Conservation (phyloP, 2,797 vertebrate genomes). For the Pachyuromys duprasi region DNA sequence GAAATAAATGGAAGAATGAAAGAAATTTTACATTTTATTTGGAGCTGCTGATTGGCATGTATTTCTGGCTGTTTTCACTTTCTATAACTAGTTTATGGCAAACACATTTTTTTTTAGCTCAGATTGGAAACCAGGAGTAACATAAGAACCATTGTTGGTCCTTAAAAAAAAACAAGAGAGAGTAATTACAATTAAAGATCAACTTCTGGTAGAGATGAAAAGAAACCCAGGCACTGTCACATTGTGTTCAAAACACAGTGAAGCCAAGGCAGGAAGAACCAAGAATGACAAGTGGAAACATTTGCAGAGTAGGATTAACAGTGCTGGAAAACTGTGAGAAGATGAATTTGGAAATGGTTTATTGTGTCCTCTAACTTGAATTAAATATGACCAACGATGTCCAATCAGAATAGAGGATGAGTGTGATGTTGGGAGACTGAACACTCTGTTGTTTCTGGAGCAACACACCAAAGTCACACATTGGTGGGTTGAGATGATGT, state of each 20-base stretch:
- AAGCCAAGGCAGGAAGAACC: background rate
- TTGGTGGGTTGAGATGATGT: background rate
- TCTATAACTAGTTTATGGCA: background rate
- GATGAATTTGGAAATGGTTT: background rate
- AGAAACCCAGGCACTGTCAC: background rate
- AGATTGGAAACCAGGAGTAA: background rate
- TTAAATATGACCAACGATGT: background rate
- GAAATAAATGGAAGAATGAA: background rate
- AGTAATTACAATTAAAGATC: background rate
- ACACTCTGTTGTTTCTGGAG: background rate
- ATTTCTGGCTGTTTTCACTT: background rate
- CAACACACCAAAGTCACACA: background rate
- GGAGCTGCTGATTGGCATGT: background rate
- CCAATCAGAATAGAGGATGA: background rate
- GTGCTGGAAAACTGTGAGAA: background rate
- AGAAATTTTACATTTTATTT: background rate
- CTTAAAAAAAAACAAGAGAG: background rate
- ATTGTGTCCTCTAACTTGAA: background rate
- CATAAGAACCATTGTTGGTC: background rate
- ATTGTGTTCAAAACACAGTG: background rate
- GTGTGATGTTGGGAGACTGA: background rate
- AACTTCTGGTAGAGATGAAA: background rate
- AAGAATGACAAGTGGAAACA: background rate
- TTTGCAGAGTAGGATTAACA: background rate
- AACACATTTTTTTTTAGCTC: background rate